Base-by-base conservation (phyloP, 30 jellyfish, hydroid and myxozoan genomes). In the Pelagia noctiluca region DNA sequence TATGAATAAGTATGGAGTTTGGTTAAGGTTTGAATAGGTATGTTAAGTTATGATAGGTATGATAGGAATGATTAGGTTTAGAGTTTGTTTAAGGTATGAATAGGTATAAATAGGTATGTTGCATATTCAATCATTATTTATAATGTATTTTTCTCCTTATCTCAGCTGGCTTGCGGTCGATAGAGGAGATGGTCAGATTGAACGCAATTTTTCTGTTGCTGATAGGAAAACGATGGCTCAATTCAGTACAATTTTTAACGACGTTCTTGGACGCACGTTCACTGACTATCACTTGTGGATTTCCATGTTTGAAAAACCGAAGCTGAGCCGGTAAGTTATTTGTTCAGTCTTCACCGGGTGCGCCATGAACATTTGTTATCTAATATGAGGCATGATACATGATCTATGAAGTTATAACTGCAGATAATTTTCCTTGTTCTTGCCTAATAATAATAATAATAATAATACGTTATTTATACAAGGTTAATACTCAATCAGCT, bases 251-350 rank as follows among this genome's bases (percentile, higher is more conserved):
- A 94, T 94, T 22, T 94, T 94, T 87, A 67, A 64, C 54, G 97
- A 94, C 62, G 86, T 90, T 10, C 71, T 94, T 67, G 97, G 96
- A n/a, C 63, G 99, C 26, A 76, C 90, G 1, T 94, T 94, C 47
- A 66, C 83, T 35, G 99, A 94, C 80, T 88, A 86, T 65, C 99
- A 94, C 67, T 50, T 94, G 28, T 94, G 99, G 99, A 34, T 94
- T 30, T 94, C 99, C 21, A 38, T 94, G 2, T 94, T 94, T 37
- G 97, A 94, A 85, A 78, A 96, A 69, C 99, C 99, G 10, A 94
- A 78, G 60, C 63, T 88, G 31, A 94, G 99, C 89, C 90, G 96
- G 99, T 94, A 92, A 25, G 76, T 24, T 10, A 60, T 60, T 22
- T 22, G 72, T 60, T 10, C 21, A 22, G n/a, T 23, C n/a, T n/a